phyloP scores from a whole-genome alignment of 2,888 invertebrate genomes.

The Ectemnius continuus region DNA sequence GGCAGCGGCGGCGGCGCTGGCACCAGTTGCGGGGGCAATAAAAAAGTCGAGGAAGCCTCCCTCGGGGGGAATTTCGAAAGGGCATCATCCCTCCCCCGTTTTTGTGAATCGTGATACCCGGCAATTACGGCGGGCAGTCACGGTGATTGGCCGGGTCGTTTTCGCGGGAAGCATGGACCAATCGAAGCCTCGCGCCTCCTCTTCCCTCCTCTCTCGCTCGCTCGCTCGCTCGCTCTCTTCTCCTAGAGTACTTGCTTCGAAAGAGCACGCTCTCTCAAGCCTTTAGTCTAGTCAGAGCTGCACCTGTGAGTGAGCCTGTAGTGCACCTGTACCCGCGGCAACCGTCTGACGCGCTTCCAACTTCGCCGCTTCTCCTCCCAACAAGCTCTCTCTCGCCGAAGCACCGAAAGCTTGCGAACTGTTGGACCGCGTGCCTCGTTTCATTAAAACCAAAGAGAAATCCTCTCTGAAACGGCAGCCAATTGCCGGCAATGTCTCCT shows the following conservation, averaged over 20 bases:
- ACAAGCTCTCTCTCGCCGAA: neutral
- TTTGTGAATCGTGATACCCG: conserved; percentile 60
- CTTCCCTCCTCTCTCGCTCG: conserved; percentile 39
- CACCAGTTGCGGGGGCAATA: conserved; percentile 42
- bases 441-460: too few relatives aligned
- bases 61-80: conserved; percentile 46
- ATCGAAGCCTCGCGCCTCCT: conserved; percentile 55
- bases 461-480: too few relatives aligned
- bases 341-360: neutral
- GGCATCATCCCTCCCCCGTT: conserved; percentile 55
- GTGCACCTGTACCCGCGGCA: conserved; percentile 42
- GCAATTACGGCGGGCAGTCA: conserved; percentile 61
- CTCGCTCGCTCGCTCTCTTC: conserved; percentile 47
- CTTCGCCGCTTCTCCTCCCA: too few relatives aligned
- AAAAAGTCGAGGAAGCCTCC: conserved; percentile 13
- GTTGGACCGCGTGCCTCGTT: neutral
- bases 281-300: conserved; percentile 71
- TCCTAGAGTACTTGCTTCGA: conserved; percentile 61
- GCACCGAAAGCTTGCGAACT: neutral
- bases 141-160: conserved; percentile 64
- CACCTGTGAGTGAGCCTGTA: conserved; percentile 64
- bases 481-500: too few relatives aligned
- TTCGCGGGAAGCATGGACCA: conserved; percentile 70
- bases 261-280: conserved; percentile 54
- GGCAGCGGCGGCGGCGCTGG: conserved; percentile 38